phyloP scores from a whole-genome alignment of 2,888 invertebrate genomes.

The Cheilosia urbana region DNA sequence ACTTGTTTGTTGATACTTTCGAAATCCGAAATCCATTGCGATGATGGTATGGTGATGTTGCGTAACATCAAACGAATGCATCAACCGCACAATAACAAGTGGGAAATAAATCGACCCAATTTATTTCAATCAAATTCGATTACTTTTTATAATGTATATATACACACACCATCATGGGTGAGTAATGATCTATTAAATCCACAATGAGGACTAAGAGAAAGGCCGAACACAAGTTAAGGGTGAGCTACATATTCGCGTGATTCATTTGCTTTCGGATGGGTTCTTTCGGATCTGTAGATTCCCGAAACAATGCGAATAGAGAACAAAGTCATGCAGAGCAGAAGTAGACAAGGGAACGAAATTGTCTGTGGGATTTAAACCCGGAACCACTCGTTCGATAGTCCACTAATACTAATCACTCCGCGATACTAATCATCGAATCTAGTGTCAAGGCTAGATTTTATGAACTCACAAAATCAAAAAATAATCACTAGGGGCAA shows the following conservation, averaged over 20 bases:
- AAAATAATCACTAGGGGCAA: too few species aligned
- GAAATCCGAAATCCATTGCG: neutral
- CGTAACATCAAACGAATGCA: neutral
- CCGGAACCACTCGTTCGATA: too few species aligned
- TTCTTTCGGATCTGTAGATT: slow-evolving; percentile 16
- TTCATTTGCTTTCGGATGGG: slow-evolving; percentile 37
- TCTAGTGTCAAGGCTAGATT: too few species aligned
- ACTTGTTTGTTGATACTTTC: slow-evolving; percentile 6
- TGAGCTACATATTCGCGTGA: slow-evolving; percentile 35
- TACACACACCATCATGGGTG: slow-evolving; percentile 38
- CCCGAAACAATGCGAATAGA: neutral
- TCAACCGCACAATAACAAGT: neutral
- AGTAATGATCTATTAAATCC: slow-evolving; percentile 67
- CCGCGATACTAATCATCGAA: too few species aligned
- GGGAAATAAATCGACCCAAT: slow-evolving; percentile 62
- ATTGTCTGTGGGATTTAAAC: too few species aligned
- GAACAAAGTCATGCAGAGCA: neutral
- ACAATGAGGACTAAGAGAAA: slow-evolving; percentile 2
- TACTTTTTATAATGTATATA: slow-evolving; percentile 38
- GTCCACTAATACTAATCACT: too few species aligned
- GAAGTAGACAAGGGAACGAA: too few species aligned
- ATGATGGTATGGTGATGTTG: neutral
- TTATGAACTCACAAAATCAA: too few species aligned
- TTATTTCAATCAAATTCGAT: slow-evolving; percentile 70
- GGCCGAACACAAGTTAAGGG: slow-evolving; percentile 5